These are phyloP conservation scores for Tiliacea aurago DNA, from an alignment of 2,888 invertebrate species.

Conservation along the genomic window DNA sequence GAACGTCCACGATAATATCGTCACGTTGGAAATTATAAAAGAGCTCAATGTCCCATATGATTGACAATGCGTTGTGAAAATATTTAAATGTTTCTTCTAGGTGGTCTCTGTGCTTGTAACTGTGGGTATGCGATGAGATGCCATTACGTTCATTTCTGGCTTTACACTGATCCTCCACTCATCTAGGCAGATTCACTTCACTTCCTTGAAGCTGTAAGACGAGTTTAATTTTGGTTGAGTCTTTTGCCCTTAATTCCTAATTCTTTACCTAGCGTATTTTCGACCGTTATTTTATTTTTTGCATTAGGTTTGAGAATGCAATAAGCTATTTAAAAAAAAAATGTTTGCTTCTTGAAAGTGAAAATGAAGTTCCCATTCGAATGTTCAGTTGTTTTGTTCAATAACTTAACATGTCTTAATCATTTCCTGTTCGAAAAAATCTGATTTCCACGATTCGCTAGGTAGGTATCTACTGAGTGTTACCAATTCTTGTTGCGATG, in stretches of 20 bases:
- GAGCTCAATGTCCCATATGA: neutral
- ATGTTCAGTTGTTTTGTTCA: neutral
- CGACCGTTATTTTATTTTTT: neutral
- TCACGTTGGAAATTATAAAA: neutral
- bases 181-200: neutral
- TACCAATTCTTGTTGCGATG: neutral
- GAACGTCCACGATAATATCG: neutral
- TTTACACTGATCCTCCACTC: neutral
- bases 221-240: too few relatives aligned
- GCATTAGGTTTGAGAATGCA: neutral
- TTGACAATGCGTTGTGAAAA: slow-evolving; percentile 6
- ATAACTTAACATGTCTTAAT: neutral
- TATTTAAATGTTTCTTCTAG: slow-evolving; percentile 10
- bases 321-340: neutral
- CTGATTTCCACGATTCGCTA: neutral
- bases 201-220: slow-evolving; percentile 5
- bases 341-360: too few relatives aligned
- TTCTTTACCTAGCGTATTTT: too few relatives aligned
- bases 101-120: slow-evolving; percentile 6
- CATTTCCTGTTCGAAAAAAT: neutral
- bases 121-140: neutral
- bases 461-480: neutral
- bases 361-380: neutral
- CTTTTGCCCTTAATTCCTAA: neutral
- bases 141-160: slow-evolving; percentile 5